Percentiles rank a stretch among this genome's conserved stretches.
Evolutionary conservation across 2,113 vertebrate species (phyloP).

Genomic region (Thinocorus orbignyianus): DNA sequence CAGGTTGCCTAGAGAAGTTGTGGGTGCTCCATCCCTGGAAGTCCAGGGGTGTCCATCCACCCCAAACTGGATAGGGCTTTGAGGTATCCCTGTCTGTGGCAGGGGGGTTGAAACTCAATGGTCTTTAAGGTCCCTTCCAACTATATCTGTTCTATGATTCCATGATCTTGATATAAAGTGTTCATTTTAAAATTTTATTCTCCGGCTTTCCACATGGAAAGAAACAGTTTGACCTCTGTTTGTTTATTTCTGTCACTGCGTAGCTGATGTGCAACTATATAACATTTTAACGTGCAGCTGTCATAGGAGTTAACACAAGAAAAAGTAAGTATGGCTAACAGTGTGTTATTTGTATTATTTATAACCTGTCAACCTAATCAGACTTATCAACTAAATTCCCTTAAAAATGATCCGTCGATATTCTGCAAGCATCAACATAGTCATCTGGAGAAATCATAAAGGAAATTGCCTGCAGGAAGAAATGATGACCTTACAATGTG

Average conservation of each 20-base stretch:
- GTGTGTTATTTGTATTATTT: neutral
- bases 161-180: neutral
- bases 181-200: neutral
- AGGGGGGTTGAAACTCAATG: too few species aligned
- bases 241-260: neutral
- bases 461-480: neutral
- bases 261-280: neutral
- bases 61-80: too few species aligned
- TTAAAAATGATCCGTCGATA: neutral
- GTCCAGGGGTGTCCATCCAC: too few species aligned
- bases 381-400: neutral
- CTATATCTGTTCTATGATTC: too few species aligned
- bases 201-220: neutral
- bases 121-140: too few species aligned
- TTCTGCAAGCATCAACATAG: neutral
- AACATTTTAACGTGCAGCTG: neutral
- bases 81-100: too few species aligned
- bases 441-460: neutral
- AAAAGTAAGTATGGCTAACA: neutral
- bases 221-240: neutral
- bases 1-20: too few species aligned
- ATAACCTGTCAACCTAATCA: neutral
- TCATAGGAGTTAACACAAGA: neutral
- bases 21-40: too few species aligned
- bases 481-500: neutral